Base-by-base conservation (phyloP, 2,113 vertebrate genomes). In the Taxidea taxus region DNA sequence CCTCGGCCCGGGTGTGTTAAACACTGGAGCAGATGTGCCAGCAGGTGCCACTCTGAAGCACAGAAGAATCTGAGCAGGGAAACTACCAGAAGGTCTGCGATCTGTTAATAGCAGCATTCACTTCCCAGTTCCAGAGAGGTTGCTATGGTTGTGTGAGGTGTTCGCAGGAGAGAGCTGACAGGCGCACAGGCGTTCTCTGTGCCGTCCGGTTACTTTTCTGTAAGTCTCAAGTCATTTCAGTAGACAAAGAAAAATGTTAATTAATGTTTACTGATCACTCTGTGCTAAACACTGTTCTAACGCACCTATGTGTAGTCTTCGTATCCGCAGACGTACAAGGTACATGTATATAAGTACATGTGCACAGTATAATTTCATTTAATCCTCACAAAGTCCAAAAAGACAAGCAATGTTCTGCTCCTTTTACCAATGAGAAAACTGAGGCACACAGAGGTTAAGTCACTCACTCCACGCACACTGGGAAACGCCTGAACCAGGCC, bases 111-210 rank as follows among this genome's bases (percentile, higher is more conserved):
- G 29, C 72, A 42, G 21, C 2, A 8, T 13, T 49, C 7, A 23
- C 13, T 58, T 87, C 23, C 29, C 6, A 0, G 44, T 64, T 90
- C 62, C 11, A 11, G 4, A 37, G 11, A 83, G 27, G 49, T 60
- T 11, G 0, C 18, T 4, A 4, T 58, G 18, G 56, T 51, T 39
- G 4, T 0, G 1, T 16, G 34, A 81, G 34, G 21, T 14, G 23
- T 11, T 10, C 2, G 16, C 70, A 42, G 27, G 12, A 29, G 37
- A 49, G 11, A n/a, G 13, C 3, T 29, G 21, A 11, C 0, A 31
- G 47, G 16, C 18, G 0, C 1, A 2, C 2, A n/a, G 31, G 4
- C 12, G 34, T 4, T 68, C 10, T 47, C 9, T 34, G 1, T 11
- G 4, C 77, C 18, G 5, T 47, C 39, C 18, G 54, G 21, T 3